Evolutionary conservation across 2,113 vertebrate genomes (phyloP).

Genomic region (Barnardius zonarius): DNA sequence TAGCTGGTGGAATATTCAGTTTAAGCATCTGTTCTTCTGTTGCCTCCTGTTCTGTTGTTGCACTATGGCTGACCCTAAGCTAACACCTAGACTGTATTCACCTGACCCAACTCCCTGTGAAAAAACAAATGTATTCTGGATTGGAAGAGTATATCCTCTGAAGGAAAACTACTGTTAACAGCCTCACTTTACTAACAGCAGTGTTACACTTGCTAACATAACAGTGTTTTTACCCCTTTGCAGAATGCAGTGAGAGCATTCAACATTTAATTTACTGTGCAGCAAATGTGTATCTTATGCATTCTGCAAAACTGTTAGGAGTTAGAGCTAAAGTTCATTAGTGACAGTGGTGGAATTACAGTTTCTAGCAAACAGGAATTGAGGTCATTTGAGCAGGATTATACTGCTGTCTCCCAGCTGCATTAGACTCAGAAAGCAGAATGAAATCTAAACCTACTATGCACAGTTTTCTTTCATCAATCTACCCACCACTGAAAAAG

Average conservation of each 20-base stretch:
- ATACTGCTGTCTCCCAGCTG: background rate
- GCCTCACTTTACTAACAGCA: background rate
- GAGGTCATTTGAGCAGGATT: background rate
- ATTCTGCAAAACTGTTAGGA: background rate
- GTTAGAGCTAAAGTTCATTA: background rate
- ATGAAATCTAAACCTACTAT: rapidly evolving
- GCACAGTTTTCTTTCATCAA: background rate
- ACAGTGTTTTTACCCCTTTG: background rate
- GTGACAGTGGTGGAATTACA: background rate
- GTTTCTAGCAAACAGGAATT: rapidly evolving
- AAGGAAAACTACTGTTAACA: background rate
- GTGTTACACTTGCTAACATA: background rate
- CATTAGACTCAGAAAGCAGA: background rate
- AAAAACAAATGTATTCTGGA: background rate
- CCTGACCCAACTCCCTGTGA: background rate
- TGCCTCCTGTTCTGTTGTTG: background rate
- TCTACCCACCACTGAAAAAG: background rate
- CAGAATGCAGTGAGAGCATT: background rate
- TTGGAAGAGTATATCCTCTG: background rate
- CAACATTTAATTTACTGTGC: background rate
- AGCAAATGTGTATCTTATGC: background rate
- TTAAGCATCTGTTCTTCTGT: slow-evolving; percentile 16
- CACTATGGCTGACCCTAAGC: background rate
- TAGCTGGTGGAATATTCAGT: slow-evolving; percentile 40
- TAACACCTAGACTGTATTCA: background rate